These are phyloP conservation scores for Gasterosteus nipponicus DNA, from an alignment of 2,113 vertebrate genomes.

Conservation along the genomic window DNA sequence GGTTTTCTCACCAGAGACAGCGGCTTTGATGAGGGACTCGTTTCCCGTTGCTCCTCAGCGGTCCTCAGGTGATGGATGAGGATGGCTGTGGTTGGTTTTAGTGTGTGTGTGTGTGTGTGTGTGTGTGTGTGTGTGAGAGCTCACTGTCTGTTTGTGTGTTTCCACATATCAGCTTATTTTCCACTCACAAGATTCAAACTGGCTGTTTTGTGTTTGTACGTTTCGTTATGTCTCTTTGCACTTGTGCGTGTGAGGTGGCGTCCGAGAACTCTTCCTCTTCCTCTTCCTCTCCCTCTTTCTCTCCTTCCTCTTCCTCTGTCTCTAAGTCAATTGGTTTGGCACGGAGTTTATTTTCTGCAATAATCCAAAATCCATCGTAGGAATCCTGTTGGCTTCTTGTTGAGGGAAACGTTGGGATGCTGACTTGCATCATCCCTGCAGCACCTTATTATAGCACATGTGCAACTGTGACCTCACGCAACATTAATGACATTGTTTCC, in stretches of 20 bases:
- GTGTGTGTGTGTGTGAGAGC: constrained; percentile 17
- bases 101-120: neutral
- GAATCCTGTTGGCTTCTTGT: constrained; percentile 11
- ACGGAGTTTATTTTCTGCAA: too few species aligned
- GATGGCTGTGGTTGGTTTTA: constrained; percentile 1
- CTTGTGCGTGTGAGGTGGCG: constrained; percentile 4
- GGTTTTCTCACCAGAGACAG: neutral
- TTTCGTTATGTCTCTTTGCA: constrained; percentile 20
- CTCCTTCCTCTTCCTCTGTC: neutral
- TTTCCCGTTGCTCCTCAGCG: constrained; percentile 15
- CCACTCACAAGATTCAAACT: constrained; percentile 37
- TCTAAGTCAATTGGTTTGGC: neutral
- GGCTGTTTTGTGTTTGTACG: constrained; percentile 12
- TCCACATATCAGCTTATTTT: constrained; percentile 26
- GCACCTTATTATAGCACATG: neutral
- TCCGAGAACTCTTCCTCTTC: neutral
- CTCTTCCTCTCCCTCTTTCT: neutral
- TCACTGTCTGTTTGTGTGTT: neutral
- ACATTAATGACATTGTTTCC: neutral
- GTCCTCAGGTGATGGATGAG: constrained; percentile 6
- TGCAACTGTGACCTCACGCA: constrained; percentile 9
- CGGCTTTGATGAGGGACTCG: neutral
- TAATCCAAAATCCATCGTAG: too few species aligned
- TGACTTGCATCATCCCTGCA: too few species aligned
- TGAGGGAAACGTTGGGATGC: too few species aligned